Base-by-base conservation (phyloP, 2,888 invertebrate genomes). In the Eilema griseolum region DNA sequence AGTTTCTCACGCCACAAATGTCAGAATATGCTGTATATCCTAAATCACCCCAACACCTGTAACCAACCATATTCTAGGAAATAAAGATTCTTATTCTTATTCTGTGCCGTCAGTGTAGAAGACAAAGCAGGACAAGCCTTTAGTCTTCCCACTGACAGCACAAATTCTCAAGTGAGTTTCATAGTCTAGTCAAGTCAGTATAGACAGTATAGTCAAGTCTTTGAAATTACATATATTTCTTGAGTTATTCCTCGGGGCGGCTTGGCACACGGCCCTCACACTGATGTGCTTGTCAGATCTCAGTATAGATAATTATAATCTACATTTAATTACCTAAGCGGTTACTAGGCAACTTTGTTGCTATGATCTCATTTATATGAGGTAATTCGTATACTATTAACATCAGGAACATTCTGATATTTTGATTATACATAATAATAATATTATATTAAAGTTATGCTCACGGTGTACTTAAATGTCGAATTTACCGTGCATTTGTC, bases 251-350 rank as follows among this genome's bases (percentile, higher is more conserved):
- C 16, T 56, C 33, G 57, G 31, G 26, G 57, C 61, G 61, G 46
- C 31, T 28, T 57, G 63, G 41, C 46, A 71, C 68, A 60, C 33
- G 56, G 20, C 33, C 20, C 20, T 24, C 24, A 33, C n/a, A 57
- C 10, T 65, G 66, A 66, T 56, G 33, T 59, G 67, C 11, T 37
- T 57, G 59, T 66, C 26, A 61, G 65, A 65, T 70, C 62, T 70
- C 69, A 62, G 62, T 65, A 56, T 23, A 69, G 68, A 73, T 83
- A 73, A 79, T 79, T 76, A 74, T 66, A 68, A 74, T 70, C 61
- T 70, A 75, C 71, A 72, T 74, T 71, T 72, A 74, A 76, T 68
- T 71, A 72, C 59, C 63, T 11, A 66, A 72, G 63, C 73, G 63
- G 64, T 73, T 73, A 66, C 62, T 41, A 69, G 33, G 66, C 37